Base-by-base conservation (phyloP, 2,888 invertebrate genomes). In the Drosophila nigricruria region DNA sequence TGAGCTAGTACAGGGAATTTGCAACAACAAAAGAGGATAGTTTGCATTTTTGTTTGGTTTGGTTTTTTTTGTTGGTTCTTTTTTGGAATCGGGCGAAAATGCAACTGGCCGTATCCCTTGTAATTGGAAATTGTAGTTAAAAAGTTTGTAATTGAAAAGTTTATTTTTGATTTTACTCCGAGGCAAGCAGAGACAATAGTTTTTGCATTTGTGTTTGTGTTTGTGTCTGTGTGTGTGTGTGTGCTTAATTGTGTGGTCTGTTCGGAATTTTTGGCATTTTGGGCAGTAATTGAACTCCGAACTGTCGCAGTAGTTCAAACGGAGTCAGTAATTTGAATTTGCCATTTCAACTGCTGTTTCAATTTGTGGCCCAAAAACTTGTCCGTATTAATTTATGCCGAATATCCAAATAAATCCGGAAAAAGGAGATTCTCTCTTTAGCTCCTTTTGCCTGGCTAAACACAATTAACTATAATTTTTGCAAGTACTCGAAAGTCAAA, bases 41-140 rank as follows among this genome's bases (percentile, higher is more conserved):
- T 32, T 38, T n/a, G 25, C n/a, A 53, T 36, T 53, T 36, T 36
- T 8, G n/a, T 34, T 18, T 34, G 18, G 16, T 60, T 50, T 47
- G 32, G 27, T 53, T 60, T 60, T 43, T 5, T 14, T 23, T 36
- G 20, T 27, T 58, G 36, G 59, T 47, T 14, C 40, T 56, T 47
- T 61, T 20, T 40, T 50, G 47, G 32, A 60, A 58, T 56, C 49
- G 65, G 57, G 38, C 50, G 45, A 59, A 64, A 70, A 65, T 79
- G 53, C 66, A 67, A 70, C 50, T 59, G 65, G 23, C 58, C 42
- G 40, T 27, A 53, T 64, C 72, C 63, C 67, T 73, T 84, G 88
- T 88, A 85, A 89, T 85, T 89, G 88, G 85, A 89, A 88, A 84
- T 89, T 87, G 82, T 70, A 89, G 84, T 84, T 77, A 66, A 75